Evolutionary conservation across 2,113 vertebrate genomes (phyloP), one percentile per base, ranked within the genome.

Genomic region (Oreotrochilus melanogaster): DNA sequence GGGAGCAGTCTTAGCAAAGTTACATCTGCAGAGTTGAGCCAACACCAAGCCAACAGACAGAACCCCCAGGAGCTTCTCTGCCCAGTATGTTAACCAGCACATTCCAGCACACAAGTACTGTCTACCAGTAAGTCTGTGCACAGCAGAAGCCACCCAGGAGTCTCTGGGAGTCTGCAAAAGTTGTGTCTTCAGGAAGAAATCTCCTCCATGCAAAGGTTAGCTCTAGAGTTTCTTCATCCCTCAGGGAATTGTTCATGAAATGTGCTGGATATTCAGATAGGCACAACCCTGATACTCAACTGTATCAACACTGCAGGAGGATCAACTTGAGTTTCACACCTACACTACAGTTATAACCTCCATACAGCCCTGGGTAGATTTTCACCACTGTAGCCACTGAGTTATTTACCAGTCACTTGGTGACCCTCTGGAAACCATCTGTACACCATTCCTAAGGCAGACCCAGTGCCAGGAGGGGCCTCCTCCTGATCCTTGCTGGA

Each of bases 341-440:
- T 35, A 65, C 24, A 24, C 9, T 16, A 37, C n/a, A 80, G 0
- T 53, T 45, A 28, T 9, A 69, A 70, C 7, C 39, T 27, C 61
- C n/a, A 43, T 6, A 7, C 5, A n/a, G 28, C 5, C 45, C 22
- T 50, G 51, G 25, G 10, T 0, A 45, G 23, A 35, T 39, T 62
- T 54, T 21, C 53, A 67, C 18, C 57, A 42, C 48, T 45, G 51
- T n/a, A 51, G 31, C 33, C 43, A 13, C 24, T 10, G 14, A 65
- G 19, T 75, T 84, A 23, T 28, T 91, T 58, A 69, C 57, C 57
- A 62, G 28, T 8, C 53, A 22, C 35, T 39, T 35, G 23, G 33
- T 5, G 54, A 87, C 19, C 11, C 15, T 43, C 67, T 48, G 65
- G 50, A 9, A 39, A 19, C 8, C 65, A 75, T 39, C 18, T 3